Conservation (phyloP, 2,113 vertebrate species). For the Cinclus cinclus region DNA sequence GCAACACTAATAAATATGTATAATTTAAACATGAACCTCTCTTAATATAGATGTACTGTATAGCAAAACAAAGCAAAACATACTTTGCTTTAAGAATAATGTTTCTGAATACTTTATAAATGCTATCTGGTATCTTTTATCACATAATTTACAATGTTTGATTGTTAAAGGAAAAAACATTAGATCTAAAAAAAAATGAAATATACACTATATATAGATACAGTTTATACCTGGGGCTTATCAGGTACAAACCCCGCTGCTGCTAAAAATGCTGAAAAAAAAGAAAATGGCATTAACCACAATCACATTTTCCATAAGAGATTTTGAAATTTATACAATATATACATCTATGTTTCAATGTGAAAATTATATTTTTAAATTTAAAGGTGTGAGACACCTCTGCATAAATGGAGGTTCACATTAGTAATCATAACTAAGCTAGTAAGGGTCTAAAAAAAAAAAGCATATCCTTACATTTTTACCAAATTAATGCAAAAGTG, state of each 20-base stretch:
- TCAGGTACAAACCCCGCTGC: constrained; percentile 70
- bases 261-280: constrained; percentile 75
- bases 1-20: constrained; percentile 83
- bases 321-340: constrained; percentile 86
- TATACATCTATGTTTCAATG: constrained; percentile 85
- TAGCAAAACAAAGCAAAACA: constrained; percentile 82
- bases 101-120: constrained; percentile 87
- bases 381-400: constrained; percentile 78
- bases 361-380: constrained; percentile 83
- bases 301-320: constrained; percentile 80
- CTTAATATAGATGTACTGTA: constrained; percentile 84
- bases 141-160: constrained; percentile 83
- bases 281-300: constrained; percentile 74
- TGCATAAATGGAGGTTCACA: constrained; percentile 77
- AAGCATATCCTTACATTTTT: constrained; percentile 72
- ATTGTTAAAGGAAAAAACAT: constrained; percentile 73
- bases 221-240: constrained; percentile 70
- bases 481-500: constrained; percentile 89
- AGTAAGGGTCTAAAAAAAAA: constrained; percentile 71
- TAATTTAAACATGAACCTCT: constrained; percentile 86
- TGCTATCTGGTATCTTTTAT: constrained; percentile 81
- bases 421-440: constrained; percentile 72
- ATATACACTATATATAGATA: constrained; percentile 83
- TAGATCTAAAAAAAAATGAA: constrained; percentile 70
- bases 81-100: constrained; percentile 83